These are phyloP conservation scores for Sminthopsis crassicaudata DNA, from an alignment of 2,113 vertebrate genomes.

Conservation along the genomic window DNA sequence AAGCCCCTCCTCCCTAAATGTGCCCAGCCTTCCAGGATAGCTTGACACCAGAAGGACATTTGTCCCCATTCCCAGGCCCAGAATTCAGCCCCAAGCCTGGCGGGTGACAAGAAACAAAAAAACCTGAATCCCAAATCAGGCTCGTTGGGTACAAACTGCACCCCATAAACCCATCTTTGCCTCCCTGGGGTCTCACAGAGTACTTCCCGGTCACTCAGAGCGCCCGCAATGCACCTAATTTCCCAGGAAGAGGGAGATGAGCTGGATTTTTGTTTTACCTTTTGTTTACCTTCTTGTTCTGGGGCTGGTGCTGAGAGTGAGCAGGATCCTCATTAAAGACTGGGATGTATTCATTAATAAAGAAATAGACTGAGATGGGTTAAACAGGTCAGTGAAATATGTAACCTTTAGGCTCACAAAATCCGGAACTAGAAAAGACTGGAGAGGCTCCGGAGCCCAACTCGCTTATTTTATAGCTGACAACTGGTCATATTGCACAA, in stretches of 20 bases:
- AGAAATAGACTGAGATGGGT: neutral
- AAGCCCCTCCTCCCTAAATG: neutral
- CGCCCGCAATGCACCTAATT: neutral
- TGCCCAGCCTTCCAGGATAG: neutral
- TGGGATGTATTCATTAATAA: neutral
- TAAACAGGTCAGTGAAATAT: neutral
- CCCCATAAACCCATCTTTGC: neutral
- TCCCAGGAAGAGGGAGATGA: neutral
- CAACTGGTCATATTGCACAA: neutral
- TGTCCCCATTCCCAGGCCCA: neutral
- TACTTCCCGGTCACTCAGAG: neutral
- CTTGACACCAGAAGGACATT: neutral
- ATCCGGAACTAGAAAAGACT: neutral
- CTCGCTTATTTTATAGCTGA: neutral
- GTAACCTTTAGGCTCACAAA: neutral
- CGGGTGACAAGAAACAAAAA: too few relatives aligned
- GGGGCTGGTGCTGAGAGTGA: neutral
- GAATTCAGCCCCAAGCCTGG: neutral
- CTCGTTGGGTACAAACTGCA: neutral
- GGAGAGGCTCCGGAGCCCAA: neutral
- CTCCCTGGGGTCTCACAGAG: neutral
- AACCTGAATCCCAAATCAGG: too few relatives aligned
- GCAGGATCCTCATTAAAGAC: neutral
- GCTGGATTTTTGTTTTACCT: neutral
- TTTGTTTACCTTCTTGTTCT: neutral